These are phyloP conservation scores for Oenanthe melanoleuca DNA, from an alignment of 2,113 vertebrate species.

Conservation along the genomic window DNA sequence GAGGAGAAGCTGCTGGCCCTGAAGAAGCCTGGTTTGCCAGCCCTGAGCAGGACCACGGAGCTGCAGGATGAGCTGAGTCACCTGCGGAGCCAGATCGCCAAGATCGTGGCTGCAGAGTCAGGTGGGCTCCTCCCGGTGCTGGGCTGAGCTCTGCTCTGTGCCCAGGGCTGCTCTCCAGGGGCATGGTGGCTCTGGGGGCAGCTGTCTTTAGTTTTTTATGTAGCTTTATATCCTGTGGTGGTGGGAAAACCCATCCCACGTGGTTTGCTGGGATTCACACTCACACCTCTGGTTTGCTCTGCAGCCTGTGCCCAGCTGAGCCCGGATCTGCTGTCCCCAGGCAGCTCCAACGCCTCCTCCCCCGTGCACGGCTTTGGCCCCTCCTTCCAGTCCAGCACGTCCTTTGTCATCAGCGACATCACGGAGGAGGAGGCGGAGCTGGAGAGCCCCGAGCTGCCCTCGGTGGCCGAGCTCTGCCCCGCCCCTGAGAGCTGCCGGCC, in stretches of 20 bases:
- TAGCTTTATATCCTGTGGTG: neutral
- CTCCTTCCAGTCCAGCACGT: conserved; percentile 90
- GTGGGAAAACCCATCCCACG: fast-evolving
- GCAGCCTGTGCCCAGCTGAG: conserved; percentile 90
- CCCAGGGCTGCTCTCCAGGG: neutral
- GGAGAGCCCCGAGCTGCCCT: conserved; percentile 87
- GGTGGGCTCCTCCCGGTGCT: conserved; percentile 58
- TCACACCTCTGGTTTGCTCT: conserved; percentile 28
- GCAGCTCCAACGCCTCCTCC: conserved; percentile 91
- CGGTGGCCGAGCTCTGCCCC: conserved; percentile 83
- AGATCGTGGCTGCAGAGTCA: conserved; percentile 87
- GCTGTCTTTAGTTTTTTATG: neutral
- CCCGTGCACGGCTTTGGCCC: conserved; percentile 93
- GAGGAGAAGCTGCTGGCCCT: conserved; percentile 91
- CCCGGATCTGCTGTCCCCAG: conserved; percentile 92
- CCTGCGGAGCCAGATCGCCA: conserved; percentile 93
- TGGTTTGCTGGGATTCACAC: neutral
- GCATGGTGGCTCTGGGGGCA: neutral
- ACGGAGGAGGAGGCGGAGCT: conserved; percentile 90
- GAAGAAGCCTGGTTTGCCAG: conserved; percentile 91
- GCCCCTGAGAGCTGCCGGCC: conserved; percentile 86
- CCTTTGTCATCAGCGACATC: conserved; percentile 98
- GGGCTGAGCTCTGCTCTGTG: fast-evolving
- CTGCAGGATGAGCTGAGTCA: conserved; percentile 95
- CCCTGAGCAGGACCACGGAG: conserved; percentile 90